Conservation (phyloP, 2,888 invertebrate species). For the Acanthacorydalis orientalis region DNA sequence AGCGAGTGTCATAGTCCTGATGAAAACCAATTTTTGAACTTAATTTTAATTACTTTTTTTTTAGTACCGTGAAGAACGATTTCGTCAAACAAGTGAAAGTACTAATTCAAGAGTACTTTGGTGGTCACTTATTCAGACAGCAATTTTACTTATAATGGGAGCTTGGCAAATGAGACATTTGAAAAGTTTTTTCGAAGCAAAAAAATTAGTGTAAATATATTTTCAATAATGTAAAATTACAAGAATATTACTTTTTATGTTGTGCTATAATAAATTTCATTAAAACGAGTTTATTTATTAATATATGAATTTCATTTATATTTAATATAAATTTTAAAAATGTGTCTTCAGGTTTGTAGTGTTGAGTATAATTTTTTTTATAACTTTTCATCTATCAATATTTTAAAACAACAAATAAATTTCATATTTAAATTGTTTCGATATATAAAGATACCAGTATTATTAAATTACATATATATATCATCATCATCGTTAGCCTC, state of each 20-base stretch:
- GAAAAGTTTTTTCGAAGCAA: slow-evolving; percentile 98
- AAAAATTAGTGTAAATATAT: slow-evolving; percentile 70
- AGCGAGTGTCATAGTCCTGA: too few species aligned
- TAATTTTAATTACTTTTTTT: slow-evolving; percentile 13
- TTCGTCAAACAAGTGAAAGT: slow-evolving; percentile 94
- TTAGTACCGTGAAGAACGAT: slow-evolving; percentile 92
- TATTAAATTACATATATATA: too few species aligned
- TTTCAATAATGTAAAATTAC: slow-evolving; percentile 14
- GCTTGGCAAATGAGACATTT: slow-evolving; percentile 99
- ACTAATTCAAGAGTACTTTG: slow-evolving; percentile 89
- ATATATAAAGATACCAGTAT: too few species aligned
- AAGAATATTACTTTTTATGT: background rate
- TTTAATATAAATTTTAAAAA: too few species aligned
- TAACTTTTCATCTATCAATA: too few species aligned
- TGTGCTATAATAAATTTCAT: slow-evolving; percentile 4
- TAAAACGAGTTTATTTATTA: background rate
- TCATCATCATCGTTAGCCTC: too few species aligned
- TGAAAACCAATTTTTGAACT: background rate
- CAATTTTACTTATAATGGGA: slow-evolving; percentile 80
- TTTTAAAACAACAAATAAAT: too few species aligned
- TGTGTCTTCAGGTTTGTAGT: too few species aligned
- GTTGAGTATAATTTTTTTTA: too few species aligned
- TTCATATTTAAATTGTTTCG: too few species aligned
- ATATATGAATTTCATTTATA: too few species aligned
- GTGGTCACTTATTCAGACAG: slow-evolving; percentile 91